Evolutionary conservation across 2,797 vertebrate species (phyloP), one percentile per base, ranked within the genome.

Genomic region (Thripadectes ignobilis): DNA sequence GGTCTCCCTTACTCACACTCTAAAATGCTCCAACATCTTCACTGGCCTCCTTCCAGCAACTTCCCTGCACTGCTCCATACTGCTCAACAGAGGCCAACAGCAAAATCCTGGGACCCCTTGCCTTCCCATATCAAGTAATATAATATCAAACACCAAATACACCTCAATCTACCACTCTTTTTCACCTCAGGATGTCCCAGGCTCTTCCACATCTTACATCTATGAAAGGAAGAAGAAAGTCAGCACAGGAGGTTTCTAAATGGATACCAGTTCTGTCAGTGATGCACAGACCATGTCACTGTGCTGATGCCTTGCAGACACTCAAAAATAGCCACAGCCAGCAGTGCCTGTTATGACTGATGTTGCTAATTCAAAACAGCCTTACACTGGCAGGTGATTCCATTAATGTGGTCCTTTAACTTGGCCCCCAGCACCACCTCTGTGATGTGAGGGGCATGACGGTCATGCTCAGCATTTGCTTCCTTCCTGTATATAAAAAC

Each of bases 21-120:
- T 74, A 34, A 93, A 85, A 38, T 3, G 6, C 26, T 75, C 43
- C 55, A 84, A 54, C n/a, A 63, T 38, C 51, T 39, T 32, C 66
- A 34, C n/a, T 23, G 62, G 55, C 36, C 22, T 75, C n/a, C 26
- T 12, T 76, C 74, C 89, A 79, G 77, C 59, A 65, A 30, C 38
- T 24, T 57, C 32, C 17, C 58, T 54, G 8, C 0, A 2, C 62
- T 61, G 49, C 43, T 90, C 26, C 39, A 13, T 90, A 55, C 71
- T 76, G 39, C 63, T 88, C 34, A 26, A 5, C 0, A 0, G 30
- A 66, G n/a, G 36, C 69, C 4, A 2, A 0, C 2, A 92, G 46
- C 51, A 39, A 78, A 69, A 36, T 41, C 54, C 39, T 3, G 0
- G 26, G 36, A 55, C 10, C 30, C 32, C 29, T 62, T 45, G 32